Base-by-base conservation (phyloP, 1,140 invertebrate genomes). In the Steinernema khuongi region DNA sequence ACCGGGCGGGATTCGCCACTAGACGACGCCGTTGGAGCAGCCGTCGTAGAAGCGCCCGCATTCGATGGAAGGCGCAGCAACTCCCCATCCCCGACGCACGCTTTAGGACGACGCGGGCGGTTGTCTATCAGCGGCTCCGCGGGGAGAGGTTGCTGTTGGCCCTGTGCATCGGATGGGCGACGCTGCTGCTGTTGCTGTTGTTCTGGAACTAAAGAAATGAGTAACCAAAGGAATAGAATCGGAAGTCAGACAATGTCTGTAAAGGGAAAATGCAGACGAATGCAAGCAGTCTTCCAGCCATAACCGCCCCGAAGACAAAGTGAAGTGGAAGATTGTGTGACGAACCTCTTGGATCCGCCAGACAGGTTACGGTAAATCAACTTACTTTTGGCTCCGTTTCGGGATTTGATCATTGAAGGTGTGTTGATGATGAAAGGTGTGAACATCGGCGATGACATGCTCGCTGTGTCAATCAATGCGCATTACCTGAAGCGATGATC, bases 381-480 rank as follows among this genome's bases (percentile, higher is more conserved):
- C 50, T 60, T 60, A 60, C 50, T 60, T 60, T 60, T 60, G 26
- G 7, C 50, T 60, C 50, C 50, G 4, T 14, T 4, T 14, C 50
- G 50, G 14, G 50, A 60, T 26, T 60, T 60, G 19, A 60, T 60
- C 50, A 60, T 60, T 22, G 50, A 60, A 11, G 50, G 50, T 26
- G 50, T 60, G 50, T 60, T 60, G 50, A 60, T 60, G 19, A 60
- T 60, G 19, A 60, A 60, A 4, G 50, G 50, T 60, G 50, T 60
- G 50, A 60, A 60, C 50, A 60, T 60, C 22, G 50, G 50, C 22
- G 50, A 60, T n/a, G 50, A 60, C 50, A 60, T 60, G 4, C 4
- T 11, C 11, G 50, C 36, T 41, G 7, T 60, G 50, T 60, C 50
- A 60, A 2, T 22, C 14, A 60, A 60, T 22, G 7, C 22, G 50